Evolutionary conservation across 2,113 vertebrate genomes (phyloP).

Genomic region (Mustelus asterias): DNA sequence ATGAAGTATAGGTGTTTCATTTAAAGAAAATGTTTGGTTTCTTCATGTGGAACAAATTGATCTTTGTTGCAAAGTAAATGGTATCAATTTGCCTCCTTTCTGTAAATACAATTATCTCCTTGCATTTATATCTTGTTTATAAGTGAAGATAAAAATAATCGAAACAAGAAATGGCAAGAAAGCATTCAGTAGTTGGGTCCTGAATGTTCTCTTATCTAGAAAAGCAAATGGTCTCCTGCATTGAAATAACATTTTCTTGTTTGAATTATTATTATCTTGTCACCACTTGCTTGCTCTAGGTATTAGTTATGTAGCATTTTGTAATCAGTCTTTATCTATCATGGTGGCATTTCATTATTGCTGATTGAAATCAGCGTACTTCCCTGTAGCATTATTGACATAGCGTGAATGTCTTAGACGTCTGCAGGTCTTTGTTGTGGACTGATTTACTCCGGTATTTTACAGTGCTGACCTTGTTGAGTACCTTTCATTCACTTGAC

Average conservation of each 20-base stretch:
- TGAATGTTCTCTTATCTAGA: not conserved
- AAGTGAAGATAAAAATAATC: not conserved
- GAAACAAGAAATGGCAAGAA: not conserved
- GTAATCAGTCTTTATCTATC: not conserved
- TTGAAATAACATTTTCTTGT: not conserved
- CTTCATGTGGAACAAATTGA: not conserved
- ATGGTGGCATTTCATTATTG: not conserved
- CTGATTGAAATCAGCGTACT: not conserved
- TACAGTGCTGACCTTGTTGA: not conserved
- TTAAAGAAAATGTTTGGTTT: not conserved
- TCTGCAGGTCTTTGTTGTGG: not conserved
- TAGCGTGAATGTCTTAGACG: not conserved
- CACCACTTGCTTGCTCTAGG: not conserved
- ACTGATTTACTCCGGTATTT: not conserved
- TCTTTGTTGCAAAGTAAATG: not conserved
- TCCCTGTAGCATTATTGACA: not conserved
- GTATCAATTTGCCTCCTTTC: not conserved
- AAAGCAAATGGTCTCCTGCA: too few species aligned
- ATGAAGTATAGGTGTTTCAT: not conserved
- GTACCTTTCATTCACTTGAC: not conserved
- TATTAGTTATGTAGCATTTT: not conserved
- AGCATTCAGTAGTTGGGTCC: not conserved
- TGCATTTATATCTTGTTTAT: not conserved
- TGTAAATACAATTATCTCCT: not conserved
- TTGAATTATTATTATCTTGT: not conserved